Evolutionary conservation across 2,113 vertebrate genomes (phyloP).

Genomic region (Melanerpes aurifrons): DNA sequence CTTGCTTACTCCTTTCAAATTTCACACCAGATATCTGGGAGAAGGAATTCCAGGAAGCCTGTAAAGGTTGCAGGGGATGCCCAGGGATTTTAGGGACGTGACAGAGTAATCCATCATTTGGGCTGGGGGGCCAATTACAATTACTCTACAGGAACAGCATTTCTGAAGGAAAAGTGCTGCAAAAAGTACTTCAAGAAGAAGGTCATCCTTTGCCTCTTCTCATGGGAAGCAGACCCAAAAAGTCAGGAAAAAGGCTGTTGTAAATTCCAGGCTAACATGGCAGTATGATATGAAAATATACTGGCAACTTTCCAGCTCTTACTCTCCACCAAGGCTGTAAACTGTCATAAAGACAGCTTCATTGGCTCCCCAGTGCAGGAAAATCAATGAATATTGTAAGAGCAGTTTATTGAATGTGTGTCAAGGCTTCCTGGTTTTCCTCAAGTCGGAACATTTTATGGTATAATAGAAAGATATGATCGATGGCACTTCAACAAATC

Average conservation of each 20-base stretch:
- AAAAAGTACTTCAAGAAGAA: neutral
- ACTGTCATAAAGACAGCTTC: neutral
- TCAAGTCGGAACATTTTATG: neutral
- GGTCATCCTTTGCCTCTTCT: neutral
- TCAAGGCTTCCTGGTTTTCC: neutral
- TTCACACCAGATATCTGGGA: neutral
- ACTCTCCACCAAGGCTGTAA: neutral
- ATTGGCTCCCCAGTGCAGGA: neutral
- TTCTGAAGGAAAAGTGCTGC: neutral
- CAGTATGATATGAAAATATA: neutral
- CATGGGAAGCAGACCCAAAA: neutral
- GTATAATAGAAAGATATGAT: neutral
- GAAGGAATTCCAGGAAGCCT: neutral
- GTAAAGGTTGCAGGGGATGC: neutral
- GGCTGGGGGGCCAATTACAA: neutral
- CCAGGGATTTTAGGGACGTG: neutral
- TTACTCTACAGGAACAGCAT: neutral
- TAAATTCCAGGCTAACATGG: neutral
- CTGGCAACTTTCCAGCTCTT: neutral
- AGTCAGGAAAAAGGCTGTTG: neutral
- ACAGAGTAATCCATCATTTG: neutral
- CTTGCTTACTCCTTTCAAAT: neutral
- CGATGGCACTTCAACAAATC: neutral
- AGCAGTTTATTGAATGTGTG: neutral
- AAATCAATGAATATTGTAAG: constrained; percentile 34